Evolutionary conservation across 2,888 invertebrate species (phyloP).

Genomic region (Drosophila longiperda): DNA sequence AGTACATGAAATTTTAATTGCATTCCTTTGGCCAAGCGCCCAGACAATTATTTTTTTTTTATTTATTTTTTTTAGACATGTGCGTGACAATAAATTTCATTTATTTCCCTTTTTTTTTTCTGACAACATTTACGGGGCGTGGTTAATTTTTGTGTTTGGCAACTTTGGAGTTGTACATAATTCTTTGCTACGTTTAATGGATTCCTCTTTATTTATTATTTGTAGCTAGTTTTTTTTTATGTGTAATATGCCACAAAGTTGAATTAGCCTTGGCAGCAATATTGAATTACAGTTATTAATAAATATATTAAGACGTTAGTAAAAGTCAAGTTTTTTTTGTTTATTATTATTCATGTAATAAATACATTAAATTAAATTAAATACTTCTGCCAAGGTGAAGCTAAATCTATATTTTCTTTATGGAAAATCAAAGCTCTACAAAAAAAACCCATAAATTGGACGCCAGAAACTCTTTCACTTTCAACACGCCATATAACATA

Average conservation of each 20-base stretch:
- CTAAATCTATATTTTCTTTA: neutral
- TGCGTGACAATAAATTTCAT: constrained; percentile 60
- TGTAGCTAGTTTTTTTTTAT: neutral
- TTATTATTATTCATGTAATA: neutral
- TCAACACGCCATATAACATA: constrained; percentile 28
- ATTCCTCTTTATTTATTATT: neutral
- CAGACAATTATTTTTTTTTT: constrained; percentile 32
- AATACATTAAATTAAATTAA: neutral
- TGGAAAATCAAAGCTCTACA: neutral
- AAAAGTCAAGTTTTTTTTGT: neutral
- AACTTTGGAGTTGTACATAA: constrained; percentile 13
- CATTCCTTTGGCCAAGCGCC: constrained; percentile 33
- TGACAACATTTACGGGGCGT: constrained; percentile 12
- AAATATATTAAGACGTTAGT: neutral
- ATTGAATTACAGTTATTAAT: neutral
- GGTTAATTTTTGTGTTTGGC: neutral
- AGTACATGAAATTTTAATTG: constrained; percentile 66
- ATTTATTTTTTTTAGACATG: constrained; percentile 19
- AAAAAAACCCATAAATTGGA: neutral
- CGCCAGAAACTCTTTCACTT: constrained; percentile 19
- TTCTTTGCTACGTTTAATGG: constrained; percentile 19
- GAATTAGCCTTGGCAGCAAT: neutral
- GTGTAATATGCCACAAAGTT: neutral
- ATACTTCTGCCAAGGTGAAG: neutral
- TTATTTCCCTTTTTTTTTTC: constrained; percentile 31